Evolutionary conservation across 2,888 invertebrate species (phyloP).

Genomic region (Pteria penguin): DNA sequence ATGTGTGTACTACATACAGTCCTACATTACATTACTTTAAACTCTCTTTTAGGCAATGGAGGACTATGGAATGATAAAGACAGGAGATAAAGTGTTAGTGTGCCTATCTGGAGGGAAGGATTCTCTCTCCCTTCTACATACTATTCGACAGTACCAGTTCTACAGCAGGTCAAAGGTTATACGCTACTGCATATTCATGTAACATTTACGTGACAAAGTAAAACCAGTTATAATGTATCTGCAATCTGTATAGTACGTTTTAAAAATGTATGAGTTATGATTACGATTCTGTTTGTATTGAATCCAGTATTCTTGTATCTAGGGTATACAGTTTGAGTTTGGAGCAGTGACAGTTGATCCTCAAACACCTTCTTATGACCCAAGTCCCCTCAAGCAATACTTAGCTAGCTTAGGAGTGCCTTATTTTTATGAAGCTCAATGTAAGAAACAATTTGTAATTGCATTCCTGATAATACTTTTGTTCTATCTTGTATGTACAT

Average conservation of each 20-base stretch:
- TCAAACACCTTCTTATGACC: conserved; percentile 83
- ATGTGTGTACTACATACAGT: no score
- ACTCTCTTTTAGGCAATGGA: conserved; percentile 86
- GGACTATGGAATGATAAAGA: conserved; percentile 90
- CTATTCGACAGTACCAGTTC: conserved; percentile 91
- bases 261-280: no score
- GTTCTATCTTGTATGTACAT: no score
- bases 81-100: conserved; percentile 90
- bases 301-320: no score
- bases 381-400: conserved; percentile 87
- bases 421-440: conserved; percentile 88
- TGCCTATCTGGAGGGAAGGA: conserved; percentile 92
- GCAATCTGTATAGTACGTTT: no score
- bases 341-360: conserved; percentile 89
- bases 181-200: no score
- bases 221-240: neutral
- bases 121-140: conserved; percentile 91
- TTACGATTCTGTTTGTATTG: no score
- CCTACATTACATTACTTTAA: no score
- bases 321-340: conserved; percentile 87
- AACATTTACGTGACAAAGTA: no score
- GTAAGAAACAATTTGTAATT: conserved; percentile 80
- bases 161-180: conserved; percentile 82
- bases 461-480: no score
- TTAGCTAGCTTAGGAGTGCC: conserved; percentile 87